A percentile compares a stretch with the other conserved stretches of the same genome.
Conservation (phyloP, 2,113 vertebrate genomes). For the Gobius niger region DNA sequence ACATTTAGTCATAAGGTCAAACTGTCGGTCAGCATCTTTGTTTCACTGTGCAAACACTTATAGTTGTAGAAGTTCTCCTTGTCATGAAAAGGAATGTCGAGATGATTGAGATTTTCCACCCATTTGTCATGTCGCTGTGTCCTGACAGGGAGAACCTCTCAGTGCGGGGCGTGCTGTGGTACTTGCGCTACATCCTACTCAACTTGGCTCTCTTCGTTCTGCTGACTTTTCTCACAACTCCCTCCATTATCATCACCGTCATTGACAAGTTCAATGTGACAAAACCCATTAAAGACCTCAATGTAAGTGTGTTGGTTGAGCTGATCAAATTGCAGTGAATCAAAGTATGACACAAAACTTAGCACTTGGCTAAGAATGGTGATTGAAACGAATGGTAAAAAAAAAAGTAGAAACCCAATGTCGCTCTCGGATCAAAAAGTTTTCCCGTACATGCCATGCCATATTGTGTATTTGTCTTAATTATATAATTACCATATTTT, state of each 20-base stretch:
- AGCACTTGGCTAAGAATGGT: too few relatives aligned
- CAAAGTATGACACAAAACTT: too few relatives aligned
- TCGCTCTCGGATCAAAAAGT: too few relatives aligned
- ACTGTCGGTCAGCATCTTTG: background rate
- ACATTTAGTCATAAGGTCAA: background rate
- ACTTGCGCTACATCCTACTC: slow-evolving; percentile 80
- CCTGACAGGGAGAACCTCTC: slow-evolving; percentile 88
- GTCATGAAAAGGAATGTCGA: background rate
- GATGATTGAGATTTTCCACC: background rate
- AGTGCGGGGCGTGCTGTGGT: slow-evolving; percentile 83
- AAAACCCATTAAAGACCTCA: slow-evolving; percentile 87
- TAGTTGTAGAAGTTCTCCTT: background rate
- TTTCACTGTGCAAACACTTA: background rate
- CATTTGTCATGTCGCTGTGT: background rate
- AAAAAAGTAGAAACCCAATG: too few relatives aligned
- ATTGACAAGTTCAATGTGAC: slow-evolving; percentile 97
- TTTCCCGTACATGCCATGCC: too few relatives aligned
- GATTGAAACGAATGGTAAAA: too few relatives aligned
- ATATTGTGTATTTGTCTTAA: background rate
- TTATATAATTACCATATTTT: background rate
- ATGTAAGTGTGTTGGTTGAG: slow-evolving; percentile 77
- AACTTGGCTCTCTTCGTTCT: slow-evolving; percentile 86
- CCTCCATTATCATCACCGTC: slow-evolving; percentile 90
- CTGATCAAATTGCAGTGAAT: too few relatives aligned
- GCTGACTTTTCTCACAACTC: slow-evolving; percentile 95